Conservation (phyloP, 2,888 invertebrate genomes). For the Drosophila fungiperda region DNA sequence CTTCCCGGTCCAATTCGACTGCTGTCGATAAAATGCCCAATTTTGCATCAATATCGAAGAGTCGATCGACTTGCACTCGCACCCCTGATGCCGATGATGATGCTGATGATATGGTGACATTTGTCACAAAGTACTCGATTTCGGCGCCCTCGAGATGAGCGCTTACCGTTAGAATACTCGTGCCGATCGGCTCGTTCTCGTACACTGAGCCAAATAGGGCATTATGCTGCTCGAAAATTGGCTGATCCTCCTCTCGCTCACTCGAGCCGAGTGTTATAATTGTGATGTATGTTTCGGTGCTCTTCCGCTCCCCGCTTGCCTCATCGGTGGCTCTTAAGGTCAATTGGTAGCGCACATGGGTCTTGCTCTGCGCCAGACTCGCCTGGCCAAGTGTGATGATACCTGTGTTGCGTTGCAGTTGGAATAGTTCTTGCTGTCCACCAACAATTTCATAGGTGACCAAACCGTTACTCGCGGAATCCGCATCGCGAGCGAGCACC, state of each 20-base stretch:
- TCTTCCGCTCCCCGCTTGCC: constrained; percentile 94
- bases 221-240: constrained; percentile 87
- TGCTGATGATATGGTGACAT: constrained; percentile 87
- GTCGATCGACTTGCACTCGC: constrained; percentile 91
- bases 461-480: constrained; percentile 95
- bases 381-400: constrained; percentile 88
- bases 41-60: constrained; percentile 96
- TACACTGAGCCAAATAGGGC: constrained; percentile 91
- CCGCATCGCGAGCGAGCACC: constrained; percentile 93
- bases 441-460: constrained; percentile 95
- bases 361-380: constrained; percentile 85
- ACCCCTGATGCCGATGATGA: constrained; percentile 76
- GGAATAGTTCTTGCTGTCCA: constrained; percentile 92
- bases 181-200: constrained; percentile 95
- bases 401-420: constrained; percentile 92
- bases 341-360: constrained; percentile 92
- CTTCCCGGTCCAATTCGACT: constrained; percentile 92
- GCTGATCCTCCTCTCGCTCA: constrained; percentile 81
- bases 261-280: constrained; percentile 89
- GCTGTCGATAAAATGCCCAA: constrained; percentile 95
- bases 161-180: constrained; percentile 92
- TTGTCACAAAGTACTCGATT: constrained; percentile 96
- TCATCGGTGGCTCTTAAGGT: constrained; percentile 96
- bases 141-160: constrained; percentile 89
- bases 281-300: constrained; percentile 94